Evolutionary conservation across 2,888 invertebrate genomes (phyloP).

Genomic region (Temnothorax ravouxi): DNA sequence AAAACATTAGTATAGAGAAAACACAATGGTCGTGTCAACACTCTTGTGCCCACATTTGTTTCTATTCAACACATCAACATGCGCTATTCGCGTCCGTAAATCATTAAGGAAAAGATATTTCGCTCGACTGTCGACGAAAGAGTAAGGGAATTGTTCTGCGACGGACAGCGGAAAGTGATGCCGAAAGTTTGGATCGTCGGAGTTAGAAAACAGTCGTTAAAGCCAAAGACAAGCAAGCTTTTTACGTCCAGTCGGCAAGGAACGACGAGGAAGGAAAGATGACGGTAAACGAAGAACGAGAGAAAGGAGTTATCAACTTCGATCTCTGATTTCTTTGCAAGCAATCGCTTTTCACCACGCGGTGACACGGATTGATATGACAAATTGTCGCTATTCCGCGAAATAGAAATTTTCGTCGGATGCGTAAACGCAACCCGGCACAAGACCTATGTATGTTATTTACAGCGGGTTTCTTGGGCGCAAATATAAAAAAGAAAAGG

Average conservation of each 20-base stretch:
- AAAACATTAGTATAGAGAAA: neutral
- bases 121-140: constrained; percentile 37
- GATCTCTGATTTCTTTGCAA: constrained; percentile 75
- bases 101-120: constrained; percentile 35
- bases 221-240: constrained; percentile 72
- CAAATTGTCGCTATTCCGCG: constrained; percentile 65
- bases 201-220: constrained; percentile 77
- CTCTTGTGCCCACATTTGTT: neutral
- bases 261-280: constrained; percentile 19
- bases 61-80: constrained; percentile 15
- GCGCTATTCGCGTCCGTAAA: constrained; percentile 17
- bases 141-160: constrained; percentile 64
- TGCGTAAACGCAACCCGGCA: neutral
- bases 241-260: constrained; percentile 54
- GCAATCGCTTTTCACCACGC: constrained; percentile 35
- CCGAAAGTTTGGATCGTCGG: constrained; percentile 73
- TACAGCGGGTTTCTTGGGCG: constrained; percentile 1
- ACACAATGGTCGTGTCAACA: neutral
- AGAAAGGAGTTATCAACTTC: constrained; percentile 77
- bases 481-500: constrained; percentile 11
- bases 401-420: constrained; percentile 48
- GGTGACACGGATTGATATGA: constrained; percentile 55
- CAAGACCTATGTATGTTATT: constrained; percentile 36
- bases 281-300: constrained; percentile 32
- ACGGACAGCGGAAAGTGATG: constrained; percentile 79